Conservation (phyloP, 2,113 vertebrate species). For the Ciconia boyciana region DNA sequence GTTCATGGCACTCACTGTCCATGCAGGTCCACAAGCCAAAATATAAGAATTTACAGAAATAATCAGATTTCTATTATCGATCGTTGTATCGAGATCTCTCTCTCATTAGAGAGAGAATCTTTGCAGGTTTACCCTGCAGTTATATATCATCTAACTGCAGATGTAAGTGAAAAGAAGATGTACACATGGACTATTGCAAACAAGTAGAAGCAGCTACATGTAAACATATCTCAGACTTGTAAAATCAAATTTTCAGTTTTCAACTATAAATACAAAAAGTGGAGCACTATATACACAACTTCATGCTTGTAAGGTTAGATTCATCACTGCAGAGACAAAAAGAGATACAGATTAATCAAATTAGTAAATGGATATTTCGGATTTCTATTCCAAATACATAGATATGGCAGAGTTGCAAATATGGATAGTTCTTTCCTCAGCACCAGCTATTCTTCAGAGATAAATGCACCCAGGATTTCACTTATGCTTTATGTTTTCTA, state of each 20-base stretch:
- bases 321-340: constrained; percentile 94
- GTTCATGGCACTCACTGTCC: constrained; percentile 71
- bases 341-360: constrained; percentile 60
- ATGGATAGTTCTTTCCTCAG: background rate
- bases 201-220: constrained; percentile 83
- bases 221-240: constrained; percentile 79
- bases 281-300: constrained; percentile 96
- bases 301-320: constrained; percentile 95
- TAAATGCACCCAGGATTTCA: background rate
- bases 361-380: constrained; percentile 55
- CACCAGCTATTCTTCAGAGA: background rate
- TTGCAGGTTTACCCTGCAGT: constrained; percentile 57
- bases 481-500: background rate
- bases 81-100: constrained; percentile 2
- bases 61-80: constrained; percentile 19
- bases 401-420: background rate
- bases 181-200: constrained; percentile 63
- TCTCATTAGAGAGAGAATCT: constrained; percentile 41
- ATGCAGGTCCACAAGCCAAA: constrained; percentile 78
- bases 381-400: constrained; percentile 1
- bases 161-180: constrained; percentile 50
- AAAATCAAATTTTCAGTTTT: constrained; percentile 76
- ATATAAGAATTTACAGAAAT: constrained; percentile 52
- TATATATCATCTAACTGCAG: constrained; percentile 58
- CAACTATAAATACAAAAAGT: constrained; percentile 95